A percentile compares a stretch with the other conserved stretches of the same genome.
Conservation (phyloP, 2,113 vertebrate species). For the Camelus dromedarius region DNA sequence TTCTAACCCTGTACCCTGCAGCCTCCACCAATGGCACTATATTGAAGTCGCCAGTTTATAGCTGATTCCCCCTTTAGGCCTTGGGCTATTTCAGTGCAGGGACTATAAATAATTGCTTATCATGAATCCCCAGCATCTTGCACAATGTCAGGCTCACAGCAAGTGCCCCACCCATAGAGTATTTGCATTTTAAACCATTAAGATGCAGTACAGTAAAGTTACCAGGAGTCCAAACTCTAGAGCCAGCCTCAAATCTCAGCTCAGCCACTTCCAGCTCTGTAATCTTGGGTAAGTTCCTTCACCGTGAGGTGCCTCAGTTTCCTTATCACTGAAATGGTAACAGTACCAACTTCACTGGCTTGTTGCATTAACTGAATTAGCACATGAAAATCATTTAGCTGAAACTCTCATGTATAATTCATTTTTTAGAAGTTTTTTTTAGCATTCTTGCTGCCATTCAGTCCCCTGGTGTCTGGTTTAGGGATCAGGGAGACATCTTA, state of each 20-base stretch:
- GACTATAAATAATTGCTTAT: fast-evolving
- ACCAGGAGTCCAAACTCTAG: not conserved
- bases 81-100: not conserved
- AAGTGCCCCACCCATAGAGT: not conserved
- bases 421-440: not conserved
- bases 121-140: not conserved
- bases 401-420: not conserved
- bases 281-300: not conserved
- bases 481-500: not conserved
- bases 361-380: not conserved
- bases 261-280: not conserved
- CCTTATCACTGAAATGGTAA: not conserved
- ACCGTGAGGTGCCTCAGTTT: not conserved
- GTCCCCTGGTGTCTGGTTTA: not conserved
- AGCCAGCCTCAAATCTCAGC: not conserved
- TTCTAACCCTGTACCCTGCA: not conserved
- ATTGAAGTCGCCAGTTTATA: not conserved
- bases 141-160: fast-evolving
- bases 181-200: not conserved
- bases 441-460: not conserved
- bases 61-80: not conserved
- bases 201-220: not conserved
- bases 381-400: not conserved
- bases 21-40: not conserved
- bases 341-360: not conserved